These are phyloP conservation scores for Pseudomyrmex sp. DNA, from an alignment of 1,140 invertebrate species.

Conservation along the genomic window DNA sequence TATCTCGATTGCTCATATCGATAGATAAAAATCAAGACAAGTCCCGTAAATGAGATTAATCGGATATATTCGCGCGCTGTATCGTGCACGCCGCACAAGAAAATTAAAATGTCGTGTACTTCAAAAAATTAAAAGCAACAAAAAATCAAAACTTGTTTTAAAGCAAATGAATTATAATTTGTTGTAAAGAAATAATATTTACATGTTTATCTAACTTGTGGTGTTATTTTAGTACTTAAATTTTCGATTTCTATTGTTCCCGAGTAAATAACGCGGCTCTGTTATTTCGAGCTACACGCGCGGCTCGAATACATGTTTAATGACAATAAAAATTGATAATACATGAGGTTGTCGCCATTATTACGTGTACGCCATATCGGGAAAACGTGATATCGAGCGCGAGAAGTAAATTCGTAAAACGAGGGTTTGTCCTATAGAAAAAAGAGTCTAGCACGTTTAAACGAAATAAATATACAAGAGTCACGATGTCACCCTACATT, in stretches of 20 bases:
- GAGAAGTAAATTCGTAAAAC: slow-evolving; percentile 37
- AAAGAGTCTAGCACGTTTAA: slow-evolving; percentile 21
- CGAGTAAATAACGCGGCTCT: background rate
- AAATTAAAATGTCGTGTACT: background rate
- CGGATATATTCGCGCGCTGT: background rate
- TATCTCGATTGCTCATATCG: background rate
- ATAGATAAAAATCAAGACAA: background rate
- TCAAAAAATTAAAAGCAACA: background rate
- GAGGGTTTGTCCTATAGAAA: background rate
- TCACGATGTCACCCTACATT: slow-evolving; percentile 24
- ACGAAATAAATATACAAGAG: slow-evolving; percentile 46
- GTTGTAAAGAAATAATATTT: too few relatives aligned
- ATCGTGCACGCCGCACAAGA: background rate
- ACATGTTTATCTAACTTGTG: too few relatives aligned
- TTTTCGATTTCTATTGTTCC: background rate
- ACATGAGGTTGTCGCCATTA: background rate
- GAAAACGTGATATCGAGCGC: slow-evolving; percentile 19
- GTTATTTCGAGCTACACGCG: background rate
- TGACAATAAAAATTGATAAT: slow-evolving; percentile 36
- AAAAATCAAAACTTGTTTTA: too few relatives aligned
- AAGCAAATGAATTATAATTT: too few relatives aligned
- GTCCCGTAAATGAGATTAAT: background rate
- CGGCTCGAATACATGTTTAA: slow-evolving; percentile 15
- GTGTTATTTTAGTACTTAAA: too few relatives aligned
- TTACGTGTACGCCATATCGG: background rate